Evolutionary conservation across 2,888 invertebrate species (phyloP).

Genomic region (Polydesmus complanatus): DNA sequence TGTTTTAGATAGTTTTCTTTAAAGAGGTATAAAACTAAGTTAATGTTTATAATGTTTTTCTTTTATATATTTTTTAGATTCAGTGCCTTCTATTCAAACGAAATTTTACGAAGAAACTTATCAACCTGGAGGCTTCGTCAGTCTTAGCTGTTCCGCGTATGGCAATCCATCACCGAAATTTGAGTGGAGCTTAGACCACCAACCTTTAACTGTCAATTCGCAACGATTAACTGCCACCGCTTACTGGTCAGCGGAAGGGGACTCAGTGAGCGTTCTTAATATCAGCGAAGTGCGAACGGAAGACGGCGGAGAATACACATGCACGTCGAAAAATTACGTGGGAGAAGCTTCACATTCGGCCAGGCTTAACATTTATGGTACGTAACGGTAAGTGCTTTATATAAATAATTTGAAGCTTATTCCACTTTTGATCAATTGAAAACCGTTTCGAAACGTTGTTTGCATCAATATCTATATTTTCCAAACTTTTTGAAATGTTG

Average conservation of each 20-base stretch:
- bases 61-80: too few species aligned
- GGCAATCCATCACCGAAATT: constrained; percentile 23
- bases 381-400: constrained; percentile 13
- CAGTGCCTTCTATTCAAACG: constrained; percentile 63
- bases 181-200: constrained; percentile 37
- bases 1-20: too few species aligned
- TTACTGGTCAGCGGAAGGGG: background rate
- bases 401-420: too few species aligned
- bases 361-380: constrained; percentile 16
- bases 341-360: constrained; percentile 9
- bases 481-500: too few species aligned
- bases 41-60: too few species aligned
- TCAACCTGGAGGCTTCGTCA: constrained; percentile 21
- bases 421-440: too few species aligned
- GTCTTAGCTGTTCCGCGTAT: constrained; percentile 22
- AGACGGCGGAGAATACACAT: constrained; percentile 13
- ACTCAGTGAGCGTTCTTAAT: constrained; percentile 11
- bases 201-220: constrained; percentile 49
- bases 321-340: constrained; percentile 8
- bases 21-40: background rate
- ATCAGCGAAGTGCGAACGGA: constrained; percentile 9
- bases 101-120: constrained; percentile 21
- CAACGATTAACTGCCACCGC: background rate
- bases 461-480: too few species aligned
- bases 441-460: too few species aligned